phyloP scores from a whole-genome alignment of 2,113 vertebrate genomes.

The Notarius quadriscutis region DNA sequence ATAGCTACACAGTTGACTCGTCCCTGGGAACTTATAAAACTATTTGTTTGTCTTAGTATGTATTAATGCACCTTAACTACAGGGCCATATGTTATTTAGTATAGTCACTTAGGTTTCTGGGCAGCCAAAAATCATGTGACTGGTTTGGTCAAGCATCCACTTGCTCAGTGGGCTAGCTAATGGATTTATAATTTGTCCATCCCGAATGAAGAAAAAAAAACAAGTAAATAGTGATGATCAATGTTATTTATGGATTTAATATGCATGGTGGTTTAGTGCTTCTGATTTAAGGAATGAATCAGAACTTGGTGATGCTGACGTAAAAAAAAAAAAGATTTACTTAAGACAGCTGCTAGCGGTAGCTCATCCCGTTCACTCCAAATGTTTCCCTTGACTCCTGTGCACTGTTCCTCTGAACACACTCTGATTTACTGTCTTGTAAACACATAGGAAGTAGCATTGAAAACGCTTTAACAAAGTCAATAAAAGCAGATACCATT shows the following conservation, averaged over 20 bases:
- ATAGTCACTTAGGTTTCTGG: slow-evolving; percentile 1
- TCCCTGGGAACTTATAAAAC: background rate
- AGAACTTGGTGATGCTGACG: slow-evolving; percentile 48
- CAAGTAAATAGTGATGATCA: background rate
- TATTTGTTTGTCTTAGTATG: background rate
- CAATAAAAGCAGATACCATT: slow-evolving; percentile 80
- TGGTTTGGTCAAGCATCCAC: background rate
- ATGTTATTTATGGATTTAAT: background rate
- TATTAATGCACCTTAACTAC: background rate
- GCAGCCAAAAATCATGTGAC: background rate
- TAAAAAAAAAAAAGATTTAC: slow-evolving; percentile 42
- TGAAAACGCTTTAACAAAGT: slow-evolving; percentile 82
- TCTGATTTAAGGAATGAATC: background rate
- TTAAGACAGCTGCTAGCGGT: slow-evolving; percentile 41
- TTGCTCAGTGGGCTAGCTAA: background rate
- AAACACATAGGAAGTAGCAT: slow-evolving; percentile 79
- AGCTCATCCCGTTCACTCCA: slow-evolving; percentile 12
- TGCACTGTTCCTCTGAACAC: slow-evolving; percentile 52
- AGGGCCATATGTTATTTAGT: background rate
- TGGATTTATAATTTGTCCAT: background rate
- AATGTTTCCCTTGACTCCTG: slow-evolving; percentile 39
- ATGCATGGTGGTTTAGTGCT: background rate
- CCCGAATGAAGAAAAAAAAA: background rate
- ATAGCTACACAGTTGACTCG: background rate
- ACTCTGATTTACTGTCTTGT: slow-evolving; percentile 78